Evolutionary conservation across 2,888 invertebrate species (phyloP).

Genomic region (Rhogogaster chlorosoma): DNA sequence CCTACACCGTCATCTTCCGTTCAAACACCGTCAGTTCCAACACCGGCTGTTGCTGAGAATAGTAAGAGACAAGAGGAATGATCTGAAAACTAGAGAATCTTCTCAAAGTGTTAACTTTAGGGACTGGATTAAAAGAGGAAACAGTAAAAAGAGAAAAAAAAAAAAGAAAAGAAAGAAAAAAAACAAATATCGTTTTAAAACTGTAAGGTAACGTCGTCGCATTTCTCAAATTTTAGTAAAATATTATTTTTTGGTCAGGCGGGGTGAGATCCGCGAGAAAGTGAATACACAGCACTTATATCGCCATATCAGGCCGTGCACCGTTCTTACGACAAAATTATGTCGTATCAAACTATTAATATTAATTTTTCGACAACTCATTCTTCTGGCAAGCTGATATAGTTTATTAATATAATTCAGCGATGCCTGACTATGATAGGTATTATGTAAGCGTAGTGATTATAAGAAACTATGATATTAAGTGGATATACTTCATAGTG

Average conservation of each 20-base stretch:
- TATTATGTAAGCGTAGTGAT: slow-evolving; percentile 19
- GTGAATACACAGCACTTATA: slow-evolving; percentile 12
- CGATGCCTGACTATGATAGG: background rate
- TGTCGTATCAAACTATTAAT: slow-evolving; percentile 21
- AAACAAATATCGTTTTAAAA: background rate
- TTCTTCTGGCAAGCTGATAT: background rate
- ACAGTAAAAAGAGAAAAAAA: background rate
- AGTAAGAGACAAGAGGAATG: slow-evolving; percentile 54
- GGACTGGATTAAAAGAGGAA: background rate
- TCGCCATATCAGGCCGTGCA: slow-evolving; percentile 33
- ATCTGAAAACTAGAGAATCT: slow-evolving; percentile 33
- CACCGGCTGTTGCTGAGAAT: slow-evolving; percentile 47
- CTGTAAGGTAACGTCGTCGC: background rate
- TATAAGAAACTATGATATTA: slow-evolving; percentile 21
- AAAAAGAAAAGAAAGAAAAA: background rate
- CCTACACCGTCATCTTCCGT: slow-evolving; percentile 52
- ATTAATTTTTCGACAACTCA: background rate
- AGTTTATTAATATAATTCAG: background rate
- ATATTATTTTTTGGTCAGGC: background rate
- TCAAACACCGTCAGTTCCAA: slow-evolving; percentile 46
- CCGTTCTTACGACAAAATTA: background rate
- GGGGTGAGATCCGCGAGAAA: background rate
- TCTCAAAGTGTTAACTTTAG: background rate
- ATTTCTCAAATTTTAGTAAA: slow-evolving; percentile 12
- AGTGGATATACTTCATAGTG: slow-evolving; percentile 3